Evolutionary conservation across 2,113 vertebrate species (phyloP), one percentile per base, ranked within the genome.

Genomic region (Ceyx cyanopectus): DNA sequence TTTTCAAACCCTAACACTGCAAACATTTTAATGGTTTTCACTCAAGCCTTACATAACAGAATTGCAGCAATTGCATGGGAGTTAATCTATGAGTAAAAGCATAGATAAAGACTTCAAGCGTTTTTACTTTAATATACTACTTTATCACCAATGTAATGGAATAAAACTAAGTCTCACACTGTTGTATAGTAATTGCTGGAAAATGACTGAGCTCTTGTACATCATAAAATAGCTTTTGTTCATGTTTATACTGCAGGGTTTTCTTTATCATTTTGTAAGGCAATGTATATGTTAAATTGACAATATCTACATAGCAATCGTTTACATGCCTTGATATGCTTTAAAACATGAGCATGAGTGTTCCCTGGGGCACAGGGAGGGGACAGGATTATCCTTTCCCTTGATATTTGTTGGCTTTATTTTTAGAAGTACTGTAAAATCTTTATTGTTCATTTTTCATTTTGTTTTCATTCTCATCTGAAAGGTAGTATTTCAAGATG

Each of bases 361-460:
- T 61, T 82, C 77, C 81, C 41, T 43, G 8, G 58, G 69, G 30
- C 24, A 51, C 27, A 20, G 7, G 2, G 5, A 5, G 1, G 7
- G 4, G 5, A 7, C 12, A 57, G 41, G 34, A 69, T 89, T 87
- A 54, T 89, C 58, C 61, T 78, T 91, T 53, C 29, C 8, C 32
- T 81, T 43, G 19, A 2, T 94, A 32, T 77, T 85, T 60, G 15
- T 46, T 87, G 13, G 10, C 13, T 91, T 91, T 85, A 23, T 85
- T 94, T 92, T 83, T 48, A 80, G 67, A 91, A 77, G 27, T 67
- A 30, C 43, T 46, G 30, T 40, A 83, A 45, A 74, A 26, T 69
- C 37, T 90, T 89, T 87, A 43, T 37, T 87, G 62, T 62, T 83
- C 56, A 32, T 87, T 91, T 94, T 80, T 58, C 34, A 50, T 91